These are phyloP conservation scores for Campoplex nolae DNA, from an alignment of 2,888 invertebrate genomes.

Conservation along the genomic window DNA sequence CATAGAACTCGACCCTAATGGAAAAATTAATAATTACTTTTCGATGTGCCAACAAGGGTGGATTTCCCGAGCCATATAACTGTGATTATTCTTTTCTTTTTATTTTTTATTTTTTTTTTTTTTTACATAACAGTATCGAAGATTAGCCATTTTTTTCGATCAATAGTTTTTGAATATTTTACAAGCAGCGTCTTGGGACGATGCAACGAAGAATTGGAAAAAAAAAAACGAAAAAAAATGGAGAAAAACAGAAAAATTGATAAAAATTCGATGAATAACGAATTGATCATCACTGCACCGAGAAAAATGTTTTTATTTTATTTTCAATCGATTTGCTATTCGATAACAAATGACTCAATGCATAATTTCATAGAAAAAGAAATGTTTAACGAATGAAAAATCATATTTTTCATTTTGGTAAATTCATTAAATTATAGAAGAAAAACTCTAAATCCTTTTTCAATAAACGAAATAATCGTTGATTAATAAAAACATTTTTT, in stretches of 20 bases:
- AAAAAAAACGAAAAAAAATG: neutral
- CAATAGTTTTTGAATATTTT: conserved; percentile 21
- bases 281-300: conserved; percentile 24
- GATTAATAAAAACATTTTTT: neutral
- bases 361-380: neutral
- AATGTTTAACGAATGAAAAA: neutral
- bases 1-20: neutral
- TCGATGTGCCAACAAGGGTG: conserved; percentile 50
- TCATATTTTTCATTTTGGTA: neutral
- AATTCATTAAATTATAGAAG: neutral
- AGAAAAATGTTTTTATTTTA: conserved; percentile 17
- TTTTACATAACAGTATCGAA: conserved; percentile 41
- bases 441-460: neutral
- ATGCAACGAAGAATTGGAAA: neutral
- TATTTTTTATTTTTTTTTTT: conserved; percentile 1
- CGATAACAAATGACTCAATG: neutral
- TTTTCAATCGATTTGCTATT: neutral
- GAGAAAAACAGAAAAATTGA: neutral
- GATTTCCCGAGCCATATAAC: conserved; percentile 26
- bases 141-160: conserved; percentile 34
- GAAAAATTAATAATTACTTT: conserved; percentile 29
- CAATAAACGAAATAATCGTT: too few species aligned
- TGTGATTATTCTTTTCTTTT: conserved; percentile 11
- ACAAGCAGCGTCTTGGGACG: conserved; percentile 29
- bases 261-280: conserved; percentile 15